Evolutionary conservation across 1,140 invertebrate genomes (phyloP).

Genomic region (Alviniconcha marisindica): DNA sequence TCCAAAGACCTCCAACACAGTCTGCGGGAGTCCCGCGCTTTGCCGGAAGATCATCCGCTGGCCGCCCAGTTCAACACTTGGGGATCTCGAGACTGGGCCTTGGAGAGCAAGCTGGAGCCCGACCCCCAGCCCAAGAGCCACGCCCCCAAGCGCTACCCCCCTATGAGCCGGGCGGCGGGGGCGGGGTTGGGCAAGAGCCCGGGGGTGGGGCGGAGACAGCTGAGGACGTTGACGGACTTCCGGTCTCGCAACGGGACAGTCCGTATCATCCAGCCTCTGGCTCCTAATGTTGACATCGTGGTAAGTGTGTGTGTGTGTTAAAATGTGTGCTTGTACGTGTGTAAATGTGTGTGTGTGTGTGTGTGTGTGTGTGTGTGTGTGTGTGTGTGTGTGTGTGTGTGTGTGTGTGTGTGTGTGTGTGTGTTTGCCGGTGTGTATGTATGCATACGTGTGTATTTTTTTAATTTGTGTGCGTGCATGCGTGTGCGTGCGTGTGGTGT

Average conservation of each 20-base stretch:
- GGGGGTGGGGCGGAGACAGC: background rate
- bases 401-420: conserved; percentile 7
- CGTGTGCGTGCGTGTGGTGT: background rate
- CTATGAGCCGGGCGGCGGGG: conserved; percentile 3
- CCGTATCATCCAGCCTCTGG: background rate
- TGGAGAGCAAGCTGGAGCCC: background rate
- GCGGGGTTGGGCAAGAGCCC: background rate
- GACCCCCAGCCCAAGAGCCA: background rate
- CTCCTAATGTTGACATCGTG: background rate
- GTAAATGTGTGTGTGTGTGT: conserved; percentile 23
- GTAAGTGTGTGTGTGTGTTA: background rate
- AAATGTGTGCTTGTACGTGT: conserved; percentile 1
- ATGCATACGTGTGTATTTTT: background rate
- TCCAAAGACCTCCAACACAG: background rate
- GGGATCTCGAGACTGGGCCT: conserved; percentile 3
- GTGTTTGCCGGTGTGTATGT: background rate
- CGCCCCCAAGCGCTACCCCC: conserved; percentile 4
- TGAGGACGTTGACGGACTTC: conserved; percentile 21
- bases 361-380: conserved; percentile 13
- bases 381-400: conserved; percentile 7
- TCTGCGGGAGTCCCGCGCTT: background rate
- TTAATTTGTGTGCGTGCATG: background rate
- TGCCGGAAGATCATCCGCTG: background rate
- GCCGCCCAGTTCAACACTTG: background rate
- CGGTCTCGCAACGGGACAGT: background rate